Base-by-base conservation (phyloP, 2,888 invertebrate species). In the Athalia rosae region DNA sequence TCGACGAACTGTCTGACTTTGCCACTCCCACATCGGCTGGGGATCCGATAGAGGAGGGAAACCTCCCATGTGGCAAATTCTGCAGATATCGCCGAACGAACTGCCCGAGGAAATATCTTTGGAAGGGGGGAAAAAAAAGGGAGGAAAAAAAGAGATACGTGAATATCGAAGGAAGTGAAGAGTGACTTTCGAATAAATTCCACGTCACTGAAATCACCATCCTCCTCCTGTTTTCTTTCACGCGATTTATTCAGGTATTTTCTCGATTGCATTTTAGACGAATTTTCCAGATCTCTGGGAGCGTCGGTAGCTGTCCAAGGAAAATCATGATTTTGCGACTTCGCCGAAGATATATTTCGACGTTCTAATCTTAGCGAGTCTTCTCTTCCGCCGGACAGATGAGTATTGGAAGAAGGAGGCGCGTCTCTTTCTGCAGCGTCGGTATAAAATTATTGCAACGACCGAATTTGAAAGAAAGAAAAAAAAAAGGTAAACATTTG, bases 1-100 rank as follows among this genome's bases (percentile, higher is more conserved):
- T 64, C 81, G 78, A 9, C 79, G 80, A 4, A 80, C 80, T 3
- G 41, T 56, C 13, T 81, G 82, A 69, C 79, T 81, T 45, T 83
- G 80, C 81, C 83, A 82, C 69, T 81, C 82, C 84, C 83, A 84
- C 59, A 83, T 79, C 4, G 82, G 82, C 28, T 78, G 79, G 69
- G 79, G 81, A 61, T 77, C 79, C 4, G 79, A 76, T 8, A 81
- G 48, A 4, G 82, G 62, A 58, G 85, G 83, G 76, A 85, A 84
- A 47, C 84, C 84, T n/a, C 87, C 89, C 89, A 89, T 89, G 79
- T 89, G 89, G 81, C 89, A 89, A 76, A 89, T 89, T 78, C 89
- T 83, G 79, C 89, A 89, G 77, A 89, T 89, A 79, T 89, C 89
- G 13, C 84, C 80, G 41, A 79, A 78, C n/a, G 81, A 82, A 15